These are phyloP conservation scores for Apamea crenata DNA, from an alignment of 2,888 invertebrate species.

Conservation along the genomic window DNA sequence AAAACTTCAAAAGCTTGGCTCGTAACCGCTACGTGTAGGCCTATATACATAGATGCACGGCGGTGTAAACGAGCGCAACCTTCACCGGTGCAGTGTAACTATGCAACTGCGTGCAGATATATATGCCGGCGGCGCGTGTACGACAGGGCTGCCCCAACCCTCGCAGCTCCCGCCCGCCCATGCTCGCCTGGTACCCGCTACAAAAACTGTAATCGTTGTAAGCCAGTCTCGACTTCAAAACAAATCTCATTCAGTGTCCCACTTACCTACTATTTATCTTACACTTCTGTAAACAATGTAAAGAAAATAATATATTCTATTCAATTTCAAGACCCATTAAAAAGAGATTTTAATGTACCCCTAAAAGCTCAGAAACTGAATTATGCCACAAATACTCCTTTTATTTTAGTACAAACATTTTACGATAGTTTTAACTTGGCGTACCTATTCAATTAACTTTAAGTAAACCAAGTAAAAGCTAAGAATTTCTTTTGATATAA, in stretches of 20 bases:
- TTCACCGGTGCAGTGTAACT: conserved; percentile 85
- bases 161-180: conserved; percentile 65
- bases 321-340: conserved; percentile 22
- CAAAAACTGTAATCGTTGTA: conserved; percentile 74
- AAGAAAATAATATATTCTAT: background rate
- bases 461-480: conserved; percentile 49
- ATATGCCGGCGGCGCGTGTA: conserved; percentile 79
- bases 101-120: conserved; percentile 72
- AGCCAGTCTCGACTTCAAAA: conserved; percentile 47
- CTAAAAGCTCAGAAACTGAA: conserved; percentile 56
- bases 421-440: conserved; percentile 35
- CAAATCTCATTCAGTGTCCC: background rate
- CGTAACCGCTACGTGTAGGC: conserved; percentile 73
- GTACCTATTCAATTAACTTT: conserved; percentile 46
- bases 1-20: conserved; percentile 85
- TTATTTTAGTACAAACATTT: conserved; percentile 52
- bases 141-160: conserved; percentile 77
- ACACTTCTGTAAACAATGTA: background rate
- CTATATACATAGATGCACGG: conserved; percentile 69
- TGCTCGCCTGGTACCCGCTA: conserved; percentile 82
- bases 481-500: conserved; percentile 17
- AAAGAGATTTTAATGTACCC: conserved; percentile 12
- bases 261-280: conserved; percentile 4
- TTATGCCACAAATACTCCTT: conserved; percentile 34
- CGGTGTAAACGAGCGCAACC: conserved; percentile 84